These are phyloP conservation scores for Aphelinus certus DNA, from an alignment of 1,140 invertebrate genomes.

Conservation along the genomic window DNA sequence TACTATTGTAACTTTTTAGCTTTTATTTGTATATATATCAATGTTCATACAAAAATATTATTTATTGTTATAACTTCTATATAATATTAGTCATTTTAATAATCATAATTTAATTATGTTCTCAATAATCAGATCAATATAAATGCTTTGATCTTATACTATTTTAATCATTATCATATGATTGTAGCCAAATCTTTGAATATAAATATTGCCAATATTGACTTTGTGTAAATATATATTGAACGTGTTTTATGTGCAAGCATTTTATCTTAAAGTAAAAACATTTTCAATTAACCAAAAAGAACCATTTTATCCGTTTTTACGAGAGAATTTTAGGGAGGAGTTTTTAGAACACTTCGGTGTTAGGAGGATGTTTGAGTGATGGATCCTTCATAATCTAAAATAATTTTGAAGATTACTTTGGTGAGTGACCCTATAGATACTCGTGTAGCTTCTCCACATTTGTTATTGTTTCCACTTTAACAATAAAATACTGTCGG, in stretches of 20 bases:
- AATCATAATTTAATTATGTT: constrained; percentile 38
- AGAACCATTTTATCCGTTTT: constrained; percentile 26
- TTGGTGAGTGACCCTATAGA: neutral
- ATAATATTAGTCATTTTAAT: constrained; percentile 11
- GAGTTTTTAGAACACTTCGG: constrained; percentile 31
- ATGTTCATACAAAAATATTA: constrained; percentile 33
- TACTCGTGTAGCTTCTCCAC: constrained; percentile 11
- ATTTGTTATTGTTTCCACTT: constrained; percentile 30
- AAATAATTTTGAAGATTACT: neutral
- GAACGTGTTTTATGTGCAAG: constrained; percentile 25
- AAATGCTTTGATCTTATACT: constrained; percentile 7
- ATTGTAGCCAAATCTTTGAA: neutral
- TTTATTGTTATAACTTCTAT: constrained; percentile 26
- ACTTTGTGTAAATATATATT: constrained; percentile 39
- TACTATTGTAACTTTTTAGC: constrained; percentile 25
- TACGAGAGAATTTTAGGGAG: neutral
- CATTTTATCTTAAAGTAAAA: constrained; percentile 19
- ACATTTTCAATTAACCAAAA: constrained; percentile 21
- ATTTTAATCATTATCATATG: too few species aligned
- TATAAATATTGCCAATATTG: constrained; percentile 20
- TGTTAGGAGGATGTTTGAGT: constrained; percentile 14
- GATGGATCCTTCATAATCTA: constrained; percentile 26
- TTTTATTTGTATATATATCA: constrained; percentile 28
- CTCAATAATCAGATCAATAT: constrained; percentile 15
- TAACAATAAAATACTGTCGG: constrained; percentile 29